A percentile compares a stretch with the other conserved stretches of the same genome.
Evolutionary conservation across 2,113 vertebrate species (phyloP).

Genomic region (Ailurus styani): DNA sequence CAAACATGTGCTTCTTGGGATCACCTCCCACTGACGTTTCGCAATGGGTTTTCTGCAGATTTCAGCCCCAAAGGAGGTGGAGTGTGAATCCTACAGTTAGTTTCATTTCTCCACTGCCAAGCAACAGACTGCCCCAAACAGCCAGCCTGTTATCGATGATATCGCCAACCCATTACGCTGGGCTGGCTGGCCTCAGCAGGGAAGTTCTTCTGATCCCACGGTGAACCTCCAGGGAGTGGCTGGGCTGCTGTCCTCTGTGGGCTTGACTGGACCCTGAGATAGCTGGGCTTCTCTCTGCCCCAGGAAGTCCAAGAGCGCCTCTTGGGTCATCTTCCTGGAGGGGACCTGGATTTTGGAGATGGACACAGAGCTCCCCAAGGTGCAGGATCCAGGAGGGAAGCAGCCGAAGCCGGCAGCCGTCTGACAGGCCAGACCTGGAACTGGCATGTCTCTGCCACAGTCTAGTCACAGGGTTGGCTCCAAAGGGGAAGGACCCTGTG

Average conservation of each 20-base stretch:
- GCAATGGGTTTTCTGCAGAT: background rate
- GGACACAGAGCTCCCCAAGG: background rate
- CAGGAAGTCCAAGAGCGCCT: background rate
- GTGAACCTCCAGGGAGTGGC: background rate
- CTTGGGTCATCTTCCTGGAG: background rate
- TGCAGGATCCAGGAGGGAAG: background rate
- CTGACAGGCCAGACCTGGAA: background rate
- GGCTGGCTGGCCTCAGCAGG: background rate
- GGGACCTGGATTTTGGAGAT: background rate
- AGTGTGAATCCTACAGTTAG: background rate
- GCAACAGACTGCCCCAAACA: background rate
- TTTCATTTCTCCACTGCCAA: background rate
- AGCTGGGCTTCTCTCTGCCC: background rate
- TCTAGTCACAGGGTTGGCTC: background rate
- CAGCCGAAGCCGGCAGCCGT: background rate
- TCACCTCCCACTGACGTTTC: background rate
- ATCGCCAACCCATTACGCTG: background rate
- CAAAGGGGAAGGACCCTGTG: accelerated
- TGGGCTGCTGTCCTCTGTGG: background rate
- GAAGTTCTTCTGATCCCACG: background rate
- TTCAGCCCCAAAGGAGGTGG: background rate
- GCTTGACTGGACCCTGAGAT: background rate
- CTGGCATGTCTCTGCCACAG: background rate
- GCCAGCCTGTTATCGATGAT: background rate
- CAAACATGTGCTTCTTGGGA: background rate